Evolutionary conservation across 2,888 invertebrate genomes (phyloP).

Genomic region (Eupithecia exiguata): DNA sequence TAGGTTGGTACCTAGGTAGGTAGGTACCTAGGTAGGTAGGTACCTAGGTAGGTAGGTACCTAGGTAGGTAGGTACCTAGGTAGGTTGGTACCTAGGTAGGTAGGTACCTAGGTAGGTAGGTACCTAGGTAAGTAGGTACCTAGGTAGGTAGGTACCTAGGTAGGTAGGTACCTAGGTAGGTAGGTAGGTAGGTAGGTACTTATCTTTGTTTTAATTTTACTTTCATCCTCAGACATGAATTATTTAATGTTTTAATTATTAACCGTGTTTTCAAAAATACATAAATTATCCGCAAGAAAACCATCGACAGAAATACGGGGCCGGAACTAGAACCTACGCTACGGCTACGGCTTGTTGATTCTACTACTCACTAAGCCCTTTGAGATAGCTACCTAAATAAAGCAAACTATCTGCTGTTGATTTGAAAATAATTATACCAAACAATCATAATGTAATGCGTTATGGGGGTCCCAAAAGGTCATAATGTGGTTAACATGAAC

Average conservation of each 20-base stretch:
- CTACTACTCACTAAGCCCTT: background rate
- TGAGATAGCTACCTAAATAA: background rate
- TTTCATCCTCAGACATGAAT: background rate
- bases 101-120: too few species aligned
- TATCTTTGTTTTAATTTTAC: background rate
- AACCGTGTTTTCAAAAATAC: background rate
- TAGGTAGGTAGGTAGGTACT: too few species aligned
- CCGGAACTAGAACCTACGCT: background rate
- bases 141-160: too few species aligned
- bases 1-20: too few species aligned
- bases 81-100: too few species aligned
- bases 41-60: too few species aligned
- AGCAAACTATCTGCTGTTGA: background rate
- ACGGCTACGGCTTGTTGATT: background rate
- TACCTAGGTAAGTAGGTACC: too few species aligned
- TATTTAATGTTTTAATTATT: background rate
- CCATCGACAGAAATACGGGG: background rate
- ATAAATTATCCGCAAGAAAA: background rate
- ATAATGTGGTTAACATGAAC: constrained; percentile 2
- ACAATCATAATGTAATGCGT: background rate
- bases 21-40: too few species aligned
- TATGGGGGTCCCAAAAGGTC: background rate
- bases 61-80: too few species aligned
- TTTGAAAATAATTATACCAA: constrained; percentile 3
- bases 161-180: too few species aligned